Percentiles rank a stretch among this genome's conserved stretches.
Conservation (phyloP, 2,888 invertebrate genomes). For the Ethmia dodecea region DNA sequence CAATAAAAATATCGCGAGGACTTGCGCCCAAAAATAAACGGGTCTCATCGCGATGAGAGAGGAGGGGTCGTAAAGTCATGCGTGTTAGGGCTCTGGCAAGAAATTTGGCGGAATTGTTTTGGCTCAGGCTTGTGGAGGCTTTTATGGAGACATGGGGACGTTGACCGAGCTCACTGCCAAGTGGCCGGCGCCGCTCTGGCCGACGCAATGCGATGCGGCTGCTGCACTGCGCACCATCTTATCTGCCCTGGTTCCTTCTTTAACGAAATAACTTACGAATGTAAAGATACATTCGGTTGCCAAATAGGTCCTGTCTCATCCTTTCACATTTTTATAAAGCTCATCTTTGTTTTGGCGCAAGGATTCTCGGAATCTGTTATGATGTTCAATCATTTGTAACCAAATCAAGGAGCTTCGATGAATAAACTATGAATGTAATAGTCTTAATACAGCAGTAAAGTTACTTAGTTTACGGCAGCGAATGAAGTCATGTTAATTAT, state of each 20-base stretch:
- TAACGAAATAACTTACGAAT: constrained; percentile 52
- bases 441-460: too few relatives aligned
- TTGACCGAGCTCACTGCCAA: constrained; percentile 72
- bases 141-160: constrained; percentile 66
- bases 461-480: background rate
- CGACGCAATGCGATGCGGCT: constrained; percentile 63
- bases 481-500: background rate
- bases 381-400: background rate
- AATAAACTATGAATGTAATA: too few relatives aligned
- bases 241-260: constrained; percentile 43
- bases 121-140: constrained; percentile 63
- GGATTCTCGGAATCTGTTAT: background rate
- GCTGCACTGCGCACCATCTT: constrained; percentile 68
- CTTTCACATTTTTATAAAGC: constrained; percentile 14
- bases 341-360: constrained; percentile 10
- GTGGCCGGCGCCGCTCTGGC: constrained; percentile 67
- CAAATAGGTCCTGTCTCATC: constrained; percentile 47
- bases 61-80: constrained; percentile 66
- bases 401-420: background rate
- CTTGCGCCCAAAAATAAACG: too few relatives aligned
- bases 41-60: constrained; percentile 35
- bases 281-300: constrained; percentile 48
- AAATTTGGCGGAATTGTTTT: constrained; percentile 75
- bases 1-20: constrained; percentile 58
- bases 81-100: constrained; percentile 66